phyloP scores from a whole-genome alignment of 2,113 vertebrate genomes.

The Hymenochirus boettgeri region DNA sequence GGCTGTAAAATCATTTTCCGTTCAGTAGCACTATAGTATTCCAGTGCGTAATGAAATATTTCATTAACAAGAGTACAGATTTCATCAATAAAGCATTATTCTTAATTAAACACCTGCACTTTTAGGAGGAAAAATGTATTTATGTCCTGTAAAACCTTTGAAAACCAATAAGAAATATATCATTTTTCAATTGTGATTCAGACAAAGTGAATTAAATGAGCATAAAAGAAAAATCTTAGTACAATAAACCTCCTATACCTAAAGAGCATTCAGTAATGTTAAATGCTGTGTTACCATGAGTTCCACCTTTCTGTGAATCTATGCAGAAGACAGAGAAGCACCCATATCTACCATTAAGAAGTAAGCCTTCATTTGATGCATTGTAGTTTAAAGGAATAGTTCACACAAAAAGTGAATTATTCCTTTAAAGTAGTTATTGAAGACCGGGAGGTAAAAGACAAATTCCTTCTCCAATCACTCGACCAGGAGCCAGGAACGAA shows the following conservation, averaged over 20 bases:
- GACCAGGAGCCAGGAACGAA: too few species aligned
- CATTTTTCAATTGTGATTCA: neutral
- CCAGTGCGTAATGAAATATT: slow-evolving; percentile 12
- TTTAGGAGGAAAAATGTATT: slow-evolving; percentile 20
- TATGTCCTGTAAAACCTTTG: neutral
- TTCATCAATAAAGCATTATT: slow-evolving; percentile 20
- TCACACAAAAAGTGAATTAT: too few species aligned
- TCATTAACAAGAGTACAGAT: slow-evolving; percentile 8
- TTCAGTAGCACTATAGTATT: neutral
- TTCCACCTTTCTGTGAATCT: too few species aligned
- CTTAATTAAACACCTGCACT: slow-evolving; percentile 25
- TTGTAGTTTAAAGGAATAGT: too few species aligned
- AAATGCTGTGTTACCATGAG: too few species aligned
- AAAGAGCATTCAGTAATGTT: too few species aligned
- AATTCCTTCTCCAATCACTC: too few species aligned
- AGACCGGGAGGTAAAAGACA: too few species aligned
- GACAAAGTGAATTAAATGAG: neutral
- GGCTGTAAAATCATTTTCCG: neutral
- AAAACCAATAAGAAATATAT: slow-evolving; percentile 4
- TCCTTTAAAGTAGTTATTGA: too few species aligned
- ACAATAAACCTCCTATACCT: neutral
- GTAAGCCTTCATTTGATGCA: too few species aligned
- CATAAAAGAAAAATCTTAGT: neutral
- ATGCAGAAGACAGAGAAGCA: too few species aligned
- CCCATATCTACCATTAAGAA: too few species aligned